Evolutionary conservation across 2,113 vertebrate genomes (phyloP).

Genomic region (Trematomus loennbergii): DNA sequence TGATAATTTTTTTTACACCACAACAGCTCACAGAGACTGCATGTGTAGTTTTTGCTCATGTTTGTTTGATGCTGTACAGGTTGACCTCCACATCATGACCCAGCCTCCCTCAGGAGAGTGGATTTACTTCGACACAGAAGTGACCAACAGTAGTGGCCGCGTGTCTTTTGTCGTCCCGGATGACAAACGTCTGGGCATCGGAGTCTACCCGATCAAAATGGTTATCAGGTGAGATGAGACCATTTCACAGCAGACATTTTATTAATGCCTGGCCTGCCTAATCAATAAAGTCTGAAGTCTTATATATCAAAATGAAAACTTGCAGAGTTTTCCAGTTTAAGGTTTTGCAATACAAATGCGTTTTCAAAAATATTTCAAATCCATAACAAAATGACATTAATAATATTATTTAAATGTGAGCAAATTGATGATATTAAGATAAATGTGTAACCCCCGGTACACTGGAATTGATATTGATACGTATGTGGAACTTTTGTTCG

Average conservation of each 20-base stretch:
- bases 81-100: slow-evolving; percentile 94
- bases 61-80: slow-evolving; percentile 77
- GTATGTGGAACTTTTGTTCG: background rate
- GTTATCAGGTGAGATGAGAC: slow-evolving; percentile 90
- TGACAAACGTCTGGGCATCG: slow-evolving; percentile 89
- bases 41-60: background rate
- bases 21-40: background rate
- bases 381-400: background rate
- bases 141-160: slow-evolving; percentile 94
- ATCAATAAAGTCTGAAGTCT: too few relatives aligned
- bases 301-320: too few relatives aligned
- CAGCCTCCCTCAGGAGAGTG: slow-evolving; percentile 94
- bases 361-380: background rate
- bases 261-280: too few relatives aligned
- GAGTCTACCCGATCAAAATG: slow-evolving; percentile 97
- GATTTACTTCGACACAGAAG: slow-evolving; percentile 93
- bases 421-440: too few relatives aligned
- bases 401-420: background rate
- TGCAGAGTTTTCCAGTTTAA: too few relatives aligned
- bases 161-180: slow-evolving; percentile 90
- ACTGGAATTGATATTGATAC: background rate
- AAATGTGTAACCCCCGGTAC: too few relatives aligned
- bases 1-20: slow-evolving; percentile 52
- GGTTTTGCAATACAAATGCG: too few relatives aligned
- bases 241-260: background rate